Evolutionary conservation across 2,797 vertebrate genomes (phyloP).

Genomic region (Monodelphis domestica): DNA sequence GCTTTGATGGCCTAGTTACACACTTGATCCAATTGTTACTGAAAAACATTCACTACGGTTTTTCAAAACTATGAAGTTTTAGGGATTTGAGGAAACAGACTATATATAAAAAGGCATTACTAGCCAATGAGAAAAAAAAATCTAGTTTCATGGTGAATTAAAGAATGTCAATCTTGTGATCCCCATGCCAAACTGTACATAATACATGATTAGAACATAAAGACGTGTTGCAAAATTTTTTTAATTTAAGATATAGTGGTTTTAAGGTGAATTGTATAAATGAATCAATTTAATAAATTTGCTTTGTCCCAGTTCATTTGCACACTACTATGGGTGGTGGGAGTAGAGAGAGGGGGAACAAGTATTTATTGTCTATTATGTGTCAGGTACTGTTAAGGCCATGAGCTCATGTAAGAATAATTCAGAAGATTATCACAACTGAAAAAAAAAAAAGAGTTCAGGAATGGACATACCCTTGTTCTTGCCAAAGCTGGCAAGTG

Average conservation of each 20-base stretch:
- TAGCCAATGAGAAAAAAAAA: not conserved
- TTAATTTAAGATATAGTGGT: not conserved
- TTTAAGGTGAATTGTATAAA: not conserved
- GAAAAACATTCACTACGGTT: not conserved
- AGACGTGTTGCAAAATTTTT: not conserved
- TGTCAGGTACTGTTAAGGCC: not conserved
- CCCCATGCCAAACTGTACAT: not conserved
- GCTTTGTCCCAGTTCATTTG: not conserved
- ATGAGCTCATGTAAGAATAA: no score
- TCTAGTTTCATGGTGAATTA: not conserved
- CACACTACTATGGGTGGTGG: not conserved
- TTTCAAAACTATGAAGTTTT: not conserved
- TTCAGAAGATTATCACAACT: no score
- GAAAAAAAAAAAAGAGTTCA: no score
- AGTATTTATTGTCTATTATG: not conserved
- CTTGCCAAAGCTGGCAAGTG: no score
- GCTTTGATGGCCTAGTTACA: not conserved
- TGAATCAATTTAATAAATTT: not conserved
- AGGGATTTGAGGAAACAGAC: not conserved
- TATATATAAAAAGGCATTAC: not conserved
- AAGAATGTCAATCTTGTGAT: not conserved
- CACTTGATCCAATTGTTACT: not conserved
- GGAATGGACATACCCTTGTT: no score
- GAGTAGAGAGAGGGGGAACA: not conserved
- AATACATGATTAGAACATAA: not conserved